Percentiles rank a stretch among this genome's conserved stretches.
phyloP scores from a whole-genome alignment of 2,888 invertebrate species.

The Elysia crispata region DNA sequence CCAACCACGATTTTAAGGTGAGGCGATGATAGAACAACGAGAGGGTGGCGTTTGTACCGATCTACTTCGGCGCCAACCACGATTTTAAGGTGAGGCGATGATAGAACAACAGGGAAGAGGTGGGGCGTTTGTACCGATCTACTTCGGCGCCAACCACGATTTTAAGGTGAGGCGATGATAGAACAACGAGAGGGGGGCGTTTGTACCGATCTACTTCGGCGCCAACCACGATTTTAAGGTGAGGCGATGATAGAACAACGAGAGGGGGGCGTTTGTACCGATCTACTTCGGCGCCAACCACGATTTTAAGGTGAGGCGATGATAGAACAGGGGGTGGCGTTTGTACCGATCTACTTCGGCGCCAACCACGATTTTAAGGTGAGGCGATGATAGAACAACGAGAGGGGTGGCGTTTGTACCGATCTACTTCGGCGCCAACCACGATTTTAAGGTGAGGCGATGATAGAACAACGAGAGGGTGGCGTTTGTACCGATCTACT shows the following conservation, averaged over 20 bases:
- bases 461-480: no score
- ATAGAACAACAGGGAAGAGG: not conserved
- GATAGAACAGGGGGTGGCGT: slow-evolving; percentile 80
- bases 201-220: no score
- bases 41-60: slow-evolving; percentile 81
- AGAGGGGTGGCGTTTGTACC: no score
- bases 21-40: slow-evolving; percentile 77
- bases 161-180: slow-evolving; percentile 85
- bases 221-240: no score
- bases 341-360: slow-evolving; percentile 77
- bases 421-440: no score
- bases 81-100: slow-evolving; percentile 83
- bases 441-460: no score
- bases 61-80: slow-evolving; percentile 79
- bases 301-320: slow-evolving; percentile 52
- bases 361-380: slow-evolving; percentile 81
- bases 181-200: no score
- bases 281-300: no score
- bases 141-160: slow-evolving; percentile 80
- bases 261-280: no score
- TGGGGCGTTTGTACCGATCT: slow-evolving; percentile 73
- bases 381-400: no score
- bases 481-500: no score
- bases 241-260: no score
- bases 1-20: slow-evolving; percentile 85